A percentile compares a stretch with the other conserved stretches of the same genome.
Conservation (phyloP, 2,113 vertebrate species). For the Sitta europaea region DNA sequence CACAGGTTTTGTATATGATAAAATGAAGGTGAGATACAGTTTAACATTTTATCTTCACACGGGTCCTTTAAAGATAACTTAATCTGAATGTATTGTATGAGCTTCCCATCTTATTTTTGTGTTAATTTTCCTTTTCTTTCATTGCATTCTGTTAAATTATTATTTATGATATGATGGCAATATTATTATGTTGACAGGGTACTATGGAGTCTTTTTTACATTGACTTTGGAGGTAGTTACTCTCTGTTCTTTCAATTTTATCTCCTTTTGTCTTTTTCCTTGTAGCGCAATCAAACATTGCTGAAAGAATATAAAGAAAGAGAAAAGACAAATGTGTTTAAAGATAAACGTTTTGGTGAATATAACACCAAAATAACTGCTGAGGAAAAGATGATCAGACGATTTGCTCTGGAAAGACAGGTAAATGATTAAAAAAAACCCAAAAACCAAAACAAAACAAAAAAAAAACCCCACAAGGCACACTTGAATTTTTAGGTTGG, state of each 20-base stretch:
- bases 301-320: conserved; percentile 90
- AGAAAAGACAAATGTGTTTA: conserved; percentile 83
- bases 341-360: conserved; percentile 89
- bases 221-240: neutral
- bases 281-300: conserved; percentile 89
- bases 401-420: conserved; percentile 93
- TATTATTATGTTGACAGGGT: neutral
- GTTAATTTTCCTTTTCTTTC: neutral
- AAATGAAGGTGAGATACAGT: neutral
- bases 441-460: neutral
- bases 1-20: neutral
- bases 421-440: conserved; percentile 46
- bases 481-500: neutral
- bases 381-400: conserved; percentile 91
- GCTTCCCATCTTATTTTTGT: neutral
- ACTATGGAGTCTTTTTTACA: neutral
- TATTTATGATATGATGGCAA: neutral
- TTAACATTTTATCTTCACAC: neutral
- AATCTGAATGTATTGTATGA: neutral
- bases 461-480: neutral
- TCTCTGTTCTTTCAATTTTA: neutral
- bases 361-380: conserved; percentile 83
- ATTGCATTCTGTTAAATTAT: neutral
- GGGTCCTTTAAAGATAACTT: neutral
- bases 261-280: neutral